phyloP scores from a whole-genome alignment of 1,140 invertebrate genomes.

The Phymastichus coffea region DNA sequence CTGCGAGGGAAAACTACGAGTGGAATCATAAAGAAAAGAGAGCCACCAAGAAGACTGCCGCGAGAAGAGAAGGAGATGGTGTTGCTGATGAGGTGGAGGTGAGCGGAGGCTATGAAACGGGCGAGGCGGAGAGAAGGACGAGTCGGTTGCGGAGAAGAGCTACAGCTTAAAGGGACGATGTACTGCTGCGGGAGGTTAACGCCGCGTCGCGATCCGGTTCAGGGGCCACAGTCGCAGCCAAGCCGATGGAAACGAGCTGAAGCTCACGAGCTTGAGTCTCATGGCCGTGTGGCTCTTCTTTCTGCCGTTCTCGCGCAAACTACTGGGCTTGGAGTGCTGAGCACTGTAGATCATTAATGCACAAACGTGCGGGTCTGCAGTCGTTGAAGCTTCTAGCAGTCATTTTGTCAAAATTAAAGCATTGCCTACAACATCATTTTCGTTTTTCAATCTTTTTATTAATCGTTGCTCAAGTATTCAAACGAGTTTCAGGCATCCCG shows the following conservation, averaged over 20 bases:
- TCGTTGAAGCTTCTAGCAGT: too few species aligned
- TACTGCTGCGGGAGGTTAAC: conserved; percentile 42
- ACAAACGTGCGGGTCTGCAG: too few species aligned
- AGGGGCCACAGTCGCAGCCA: conserved; percentile 43
- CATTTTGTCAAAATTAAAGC: too few species aligned
- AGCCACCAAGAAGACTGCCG: not conserved
- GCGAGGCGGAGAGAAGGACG: not conserved
- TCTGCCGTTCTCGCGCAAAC: not conserved
- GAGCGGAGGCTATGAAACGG: not conserved
- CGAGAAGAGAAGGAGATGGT: conserved; percentile 11
- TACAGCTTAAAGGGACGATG: conserved; percentile 33
- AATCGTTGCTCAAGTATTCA: too few species aligned
- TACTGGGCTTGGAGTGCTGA: too few species aligned
- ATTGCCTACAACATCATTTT: too few species aligned
- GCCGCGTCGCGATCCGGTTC: conserved; percentile 46
- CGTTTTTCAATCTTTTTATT: too few species aligned
- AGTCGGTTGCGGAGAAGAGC: not conserved
- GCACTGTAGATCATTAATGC: too few species aligned
- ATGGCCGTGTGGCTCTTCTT: not conserved
- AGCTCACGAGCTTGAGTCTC: not conserved
- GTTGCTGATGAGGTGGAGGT: conserved; percentile 15
- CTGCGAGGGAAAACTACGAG: not conserved
- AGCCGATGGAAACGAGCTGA: not conserved
- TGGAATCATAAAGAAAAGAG: conserved; percentile 10
- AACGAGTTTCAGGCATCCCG: too few species aligned